Evolutionary conservation across 2,113 vertebrate species (phyloP), one percentile per base, ranked within the genome.

Genomic region (Anolis sagrei): DNA sequence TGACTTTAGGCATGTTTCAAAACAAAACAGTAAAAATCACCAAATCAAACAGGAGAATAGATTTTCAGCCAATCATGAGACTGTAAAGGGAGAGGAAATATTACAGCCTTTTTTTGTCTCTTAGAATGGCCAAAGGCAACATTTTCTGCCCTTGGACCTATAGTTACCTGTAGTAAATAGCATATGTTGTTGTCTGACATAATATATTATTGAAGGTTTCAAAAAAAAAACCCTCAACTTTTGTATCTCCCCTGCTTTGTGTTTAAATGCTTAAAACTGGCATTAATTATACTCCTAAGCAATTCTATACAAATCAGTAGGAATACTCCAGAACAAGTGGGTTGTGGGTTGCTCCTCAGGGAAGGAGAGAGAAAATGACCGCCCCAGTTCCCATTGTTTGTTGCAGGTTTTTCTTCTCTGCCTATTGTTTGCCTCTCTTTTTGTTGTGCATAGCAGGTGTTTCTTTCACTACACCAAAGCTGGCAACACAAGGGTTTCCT

Each of bases 391-490:
- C 7, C 91, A 80, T 92, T 92, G 51, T 93, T 90, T 86, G 88
- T 86, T 66, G 82, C 79, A 0, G 77, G 88, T 81, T 82, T 91
- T 86, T 91, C 80, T 93, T 92, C 92, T 90, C 78, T 89, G 85
- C 81, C 91, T 88, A 94, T 94, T 95, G 93, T 94, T 92, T 85
- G 86, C 88, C 88, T 88, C 84, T 82, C 87, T 89, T 74, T 92
- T 92, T 93, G 86, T 94, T 86, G 80, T 87, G 48, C 1, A 16
- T 92, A 93, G 91, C 92, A 95, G 91, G 91, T 93, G 89, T 93
- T 95, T 94, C 93, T 93, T 95, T 95, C 93, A 93, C 89, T 0
- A 74, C 86, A 88, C 82, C 75, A 49, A 91, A 90, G 90, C 80
- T 86, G 85, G 86, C 88, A 90, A 93, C 89, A 88, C 85, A 86